Percentiles rank a stretch among this genome's conserved stretches.
phyloP scores from a whole-genome alignment of 2,888 invertebrate species.

The Lithophane ornitopus region DNA sequence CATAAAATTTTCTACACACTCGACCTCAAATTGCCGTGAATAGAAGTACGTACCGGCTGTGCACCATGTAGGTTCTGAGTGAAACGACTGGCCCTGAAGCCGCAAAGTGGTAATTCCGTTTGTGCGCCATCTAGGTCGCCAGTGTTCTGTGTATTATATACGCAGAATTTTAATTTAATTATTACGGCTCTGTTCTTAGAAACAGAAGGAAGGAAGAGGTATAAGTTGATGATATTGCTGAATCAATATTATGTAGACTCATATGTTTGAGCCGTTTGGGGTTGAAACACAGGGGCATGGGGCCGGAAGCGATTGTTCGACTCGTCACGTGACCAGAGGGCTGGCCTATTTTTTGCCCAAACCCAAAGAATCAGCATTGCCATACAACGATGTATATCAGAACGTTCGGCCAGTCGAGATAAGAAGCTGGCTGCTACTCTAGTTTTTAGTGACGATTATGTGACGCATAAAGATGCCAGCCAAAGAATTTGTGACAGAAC shows the following conservation, averaged over 20 bases:
- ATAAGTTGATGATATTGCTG: neutral
- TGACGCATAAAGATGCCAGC: too few relatives aligned
- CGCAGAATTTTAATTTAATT: neutral
- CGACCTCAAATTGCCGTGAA: conserved; percentile 21
- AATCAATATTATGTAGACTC: neutral
- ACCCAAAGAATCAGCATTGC: too few relatives aligned
- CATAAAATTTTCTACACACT: neutral
- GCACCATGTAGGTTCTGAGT: conserved; percentile 15
- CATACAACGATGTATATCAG: too few relatives aligned
- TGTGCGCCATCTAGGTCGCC: conserved; percentile 31
- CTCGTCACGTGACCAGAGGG: too few relatives aligned
- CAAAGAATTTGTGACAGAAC: too few relatives aligned
- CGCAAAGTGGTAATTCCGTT: conserved; percentile 31
- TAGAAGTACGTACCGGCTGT: neutral
- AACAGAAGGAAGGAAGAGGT: neutral
- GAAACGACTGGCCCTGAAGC: conserved; percentile 26
- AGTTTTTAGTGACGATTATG: too few relatives aligned
- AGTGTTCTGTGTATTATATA: neutral
- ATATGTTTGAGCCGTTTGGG: too few relatives aligned
- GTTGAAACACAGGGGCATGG: too few relatives aligned
- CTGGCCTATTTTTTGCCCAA: too few relatives aligned
- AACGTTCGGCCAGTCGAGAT: too few relatives aligned
- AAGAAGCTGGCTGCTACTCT: too few relatives aligned
- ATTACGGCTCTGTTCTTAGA: conserved; percentile 11
- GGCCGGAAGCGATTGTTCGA: too few relatives aligned